Evolutionary conservation across 92 coral and sea anemone genomes (phyloP).

Genomic region (Phenganax stokvisi): DNA sequence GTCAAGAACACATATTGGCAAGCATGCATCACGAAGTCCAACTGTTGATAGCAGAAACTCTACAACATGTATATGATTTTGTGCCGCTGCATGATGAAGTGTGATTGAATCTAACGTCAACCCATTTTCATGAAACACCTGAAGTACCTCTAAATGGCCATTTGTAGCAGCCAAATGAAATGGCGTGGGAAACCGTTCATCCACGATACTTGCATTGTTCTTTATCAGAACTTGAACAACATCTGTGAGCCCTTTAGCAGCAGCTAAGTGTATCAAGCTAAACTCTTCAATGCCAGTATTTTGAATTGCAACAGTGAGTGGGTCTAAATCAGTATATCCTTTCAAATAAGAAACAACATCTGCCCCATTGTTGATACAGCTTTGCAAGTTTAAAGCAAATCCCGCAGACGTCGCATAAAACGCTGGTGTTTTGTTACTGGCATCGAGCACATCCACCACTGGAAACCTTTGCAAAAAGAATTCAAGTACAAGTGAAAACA

Average conservation of each 20-base stretch:
- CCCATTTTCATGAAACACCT: slow-evolving; percentile 43
- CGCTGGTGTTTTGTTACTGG: slow-evolving; percentile 60
- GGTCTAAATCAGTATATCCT: not conserved
- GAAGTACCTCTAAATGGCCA: slow-evolving; percentile 55
- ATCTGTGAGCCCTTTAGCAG: slow-evolving; percentile 49
- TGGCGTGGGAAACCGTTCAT: slow-evolving; percentile 44
- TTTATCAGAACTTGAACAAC: slow-evolving; percentile 51
- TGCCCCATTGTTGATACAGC: slow-evolving; percentile 49
- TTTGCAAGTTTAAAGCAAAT: slow-evolving; percentile 44
- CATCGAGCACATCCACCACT: slow-evolving; percentile 45
- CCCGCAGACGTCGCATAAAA: slow-evolving; percentile 57
- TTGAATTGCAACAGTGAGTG: not conserved
- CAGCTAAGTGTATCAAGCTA: slow-evolving; percentile 62
- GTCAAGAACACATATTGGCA: not conserved
- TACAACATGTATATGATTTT: slow-evolving; percentile 41
- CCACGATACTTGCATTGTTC: slow-evolving; percentile 23
- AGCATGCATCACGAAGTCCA: slow-evolving; percentile 45
- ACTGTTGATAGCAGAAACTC: slow-evolving; percentile 27
- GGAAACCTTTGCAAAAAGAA: slow-evolving; percentile 46
- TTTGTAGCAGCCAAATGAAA: slow-evolving; percentile 63
- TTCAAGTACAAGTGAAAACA: slow-evolving; percentile 29
- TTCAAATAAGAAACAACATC: slow-evolving; percentile 36
- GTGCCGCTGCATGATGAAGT: slow-evolving; percentile 17
- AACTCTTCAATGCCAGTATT: slow-evolving; percentile 36
- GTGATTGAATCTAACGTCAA: slow-evolving; percentile 45